Evolutionary conservation across 2,888 invertebrate species (phyloP), one percentile per base, ranked within the genome.

Genomic region (Cryptocephalus primarius): DNA sequence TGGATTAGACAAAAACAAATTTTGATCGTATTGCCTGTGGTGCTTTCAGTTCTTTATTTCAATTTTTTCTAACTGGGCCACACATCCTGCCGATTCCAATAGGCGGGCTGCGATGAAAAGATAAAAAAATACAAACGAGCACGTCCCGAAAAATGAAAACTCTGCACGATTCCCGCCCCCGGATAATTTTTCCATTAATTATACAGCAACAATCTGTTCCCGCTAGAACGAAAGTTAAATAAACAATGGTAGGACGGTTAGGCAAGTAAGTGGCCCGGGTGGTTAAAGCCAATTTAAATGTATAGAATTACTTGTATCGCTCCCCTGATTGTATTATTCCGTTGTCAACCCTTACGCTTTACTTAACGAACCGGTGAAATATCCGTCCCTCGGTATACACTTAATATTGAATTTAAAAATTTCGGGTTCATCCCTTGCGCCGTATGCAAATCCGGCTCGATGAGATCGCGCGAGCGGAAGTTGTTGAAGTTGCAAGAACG

Each of bases 241-340:
- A 59, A 60, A 59, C 60, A 62, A 61, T 60, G 60, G 50, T 50
- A 48, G 48, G 40, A 36, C 50, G 55, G 56, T 55, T 58, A 55
- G 57, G 56, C 53, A 52, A 54, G 55, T 13, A 56, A 55, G 52
- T 54, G 53, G 54, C 49, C 50, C 53, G 45, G 49, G 58, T 11
- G n/a, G 59, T 64, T 62, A 67, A 62, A 65, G 65, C 67, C 67
- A 67, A 69, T 69, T 69, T 69, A 69, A 68, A 69, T 69, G 69
- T 69, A 69, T 68, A 67, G 67, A 66, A 68, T 68, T 68, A 67
- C 66, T 60, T 60, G 61, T 63, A 65, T 65, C 62, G 61, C 65
- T 65, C 66, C 65, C 65, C 60, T 64, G 62, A 63, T 63, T 66
- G 62, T 58, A 59, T 63, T 64, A 63, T 63, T 59, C 60, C 59